Percentiles rank a stretch among this genome's conserved stretches.
Evolutionary conservation across 2,888 invertebrate species (phyloP).

Genomic region (Taphrorychus bicolor): DNA sequence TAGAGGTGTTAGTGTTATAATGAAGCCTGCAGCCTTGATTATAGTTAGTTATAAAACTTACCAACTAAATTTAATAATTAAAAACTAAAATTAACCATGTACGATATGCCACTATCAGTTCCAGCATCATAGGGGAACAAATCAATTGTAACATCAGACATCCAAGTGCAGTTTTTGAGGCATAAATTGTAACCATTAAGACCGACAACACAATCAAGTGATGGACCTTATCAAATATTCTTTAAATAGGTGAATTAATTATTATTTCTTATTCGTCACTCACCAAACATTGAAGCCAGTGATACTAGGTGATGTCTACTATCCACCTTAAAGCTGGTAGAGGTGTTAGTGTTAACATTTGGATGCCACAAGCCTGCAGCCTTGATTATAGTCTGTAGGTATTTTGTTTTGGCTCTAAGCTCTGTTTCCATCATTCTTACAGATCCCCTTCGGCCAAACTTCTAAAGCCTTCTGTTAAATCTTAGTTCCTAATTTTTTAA

Average conservation of each 20-base stretch:
- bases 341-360: constrained; percentile 83
- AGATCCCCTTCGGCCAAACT: constrained; percentile 86
- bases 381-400: constrained; percentile 84
- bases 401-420: constrained; percentile 79
- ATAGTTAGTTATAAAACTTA: too few relatives aligned
- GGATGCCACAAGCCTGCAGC: constrained; percentile 91
- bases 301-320: constrained; percentile 86
- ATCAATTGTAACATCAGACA: constrained; percentile 81
- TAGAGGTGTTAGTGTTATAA: too few relatives aligned
- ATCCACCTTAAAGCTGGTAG: constrained; percentile 83
- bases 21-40: too few relatives aligned
- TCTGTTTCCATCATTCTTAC: constrained; percentile 89
- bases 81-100: too few relatives aligned
- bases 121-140: constrained; percentile 96
- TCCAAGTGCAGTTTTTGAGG: constrained; percentile 89
- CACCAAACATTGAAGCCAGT: constrained; percentile 85
- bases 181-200: constrained; percentile 90
- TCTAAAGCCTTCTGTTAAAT: constrained; percentile 81
- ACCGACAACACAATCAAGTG: constrained; percentile 98
- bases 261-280: constrained; percentile 53
- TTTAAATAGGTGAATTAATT: not conserved
- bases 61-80: too few relatives aligned
- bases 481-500: too few relatives aligned
- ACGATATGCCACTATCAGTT: constrained; percentile 91
- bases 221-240: constrained; percentile 72